A percentile compares a stretch with the other conserved stretches of the same genome.
These are phyloP conservation scores for Andrena bucephala DNA, from an alignment of 2,888 invertebrate species.

Conservation along the genomic window DNA sequence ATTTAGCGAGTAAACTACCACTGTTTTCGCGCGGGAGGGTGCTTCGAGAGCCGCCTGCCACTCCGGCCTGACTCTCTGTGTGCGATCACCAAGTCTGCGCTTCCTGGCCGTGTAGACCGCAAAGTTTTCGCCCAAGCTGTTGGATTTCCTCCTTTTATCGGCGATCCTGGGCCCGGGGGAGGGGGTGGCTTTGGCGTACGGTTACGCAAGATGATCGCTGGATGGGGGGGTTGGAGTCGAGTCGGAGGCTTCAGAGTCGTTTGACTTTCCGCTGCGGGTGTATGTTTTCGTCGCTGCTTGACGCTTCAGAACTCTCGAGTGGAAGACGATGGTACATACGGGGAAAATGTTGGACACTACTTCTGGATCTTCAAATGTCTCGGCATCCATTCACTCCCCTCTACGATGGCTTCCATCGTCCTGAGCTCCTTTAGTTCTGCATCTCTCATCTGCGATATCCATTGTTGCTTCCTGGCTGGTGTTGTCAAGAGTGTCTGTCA, in stretches of 20 bases:
- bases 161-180: background rate
- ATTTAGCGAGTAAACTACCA: constrained; percentile 73
- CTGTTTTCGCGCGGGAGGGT: constrained; percentile 72
- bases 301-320: background rate
- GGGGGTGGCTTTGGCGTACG: constrained; percentile 20
- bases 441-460: no score
- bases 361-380: background rate
- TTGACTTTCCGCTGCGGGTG: constrained; percentile 11
- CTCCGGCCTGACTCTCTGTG: constrained; percentile 27
- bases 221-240: constrained; percentile 8
- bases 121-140: constrained; percentile 54
- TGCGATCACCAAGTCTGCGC: constrained; percentile 55
- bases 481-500: background rate
- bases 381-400: background rate
- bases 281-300: background rate
- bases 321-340: no score
- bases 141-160: constrained; percentile 57
- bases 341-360: background rate
- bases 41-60: constrained; percentile 60
- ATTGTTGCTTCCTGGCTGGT: no score
- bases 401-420: no score
- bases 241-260: constrained; percentile 3
- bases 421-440: no score
- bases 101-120: constrained; percentile 49
- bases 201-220: constrained; percentile 22